Conservation (phyloP, 2,888 invertebrate species). For the Stenotaenia linearis region DNA sequence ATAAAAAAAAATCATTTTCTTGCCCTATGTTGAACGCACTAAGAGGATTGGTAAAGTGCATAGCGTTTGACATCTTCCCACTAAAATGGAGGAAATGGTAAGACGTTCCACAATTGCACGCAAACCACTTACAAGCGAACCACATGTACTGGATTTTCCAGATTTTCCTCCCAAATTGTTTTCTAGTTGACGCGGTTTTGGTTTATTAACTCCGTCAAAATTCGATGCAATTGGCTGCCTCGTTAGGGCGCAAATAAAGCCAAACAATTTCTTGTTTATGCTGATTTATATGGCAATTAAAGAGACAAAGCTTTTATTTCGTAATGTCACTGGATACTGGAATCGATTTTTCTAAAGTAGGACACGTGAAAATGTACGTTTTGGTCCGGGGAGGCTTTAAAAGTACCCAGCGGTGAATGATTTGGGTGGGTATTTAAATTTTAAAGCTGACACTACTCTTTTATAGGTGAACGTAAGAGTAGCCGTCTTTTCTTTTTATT, state of each 20-base stretch:
- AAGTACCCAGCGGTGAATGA: neutral
- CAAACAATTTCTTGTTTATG: neutral
- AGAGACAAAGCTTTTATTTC: neutral
- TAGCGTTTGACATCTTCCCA: neutral
- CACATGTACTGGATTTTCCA: neutral
- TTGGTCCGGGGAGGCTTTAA: neutral
- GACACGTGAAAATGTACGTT: neutral
- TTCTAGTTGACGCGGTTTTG: neutral
- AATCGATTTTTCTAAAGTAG: neutral
- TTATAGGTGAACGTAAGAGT: neutral
- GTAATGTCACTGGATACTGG: neutral
- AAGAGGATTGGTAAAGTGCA: conserved; percentile 2
- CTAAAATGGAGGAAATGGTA: neutral
- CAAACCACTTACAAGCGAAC: neutral
- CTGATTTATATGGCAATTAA: neutral
- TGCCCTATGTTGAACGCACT: neutral
- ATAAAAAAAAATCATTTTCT: neutral
- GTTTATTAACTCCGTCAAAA: neutral
- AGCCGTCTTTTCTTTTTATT: conserved; percentile 1
- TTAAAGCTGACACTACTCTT: neutral
- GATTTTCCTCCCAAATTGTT: neutral
- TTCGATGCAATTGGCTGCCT: neutral
- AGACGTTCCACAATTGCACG: neutral
- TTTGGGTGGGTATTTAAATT: neutral
- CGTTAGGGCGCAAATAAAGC: neutral